Evolutionary conservation across 2,797 vertebrate species (phyloP).

Genomic region (Muraenolepis orangiensis): DNA sequence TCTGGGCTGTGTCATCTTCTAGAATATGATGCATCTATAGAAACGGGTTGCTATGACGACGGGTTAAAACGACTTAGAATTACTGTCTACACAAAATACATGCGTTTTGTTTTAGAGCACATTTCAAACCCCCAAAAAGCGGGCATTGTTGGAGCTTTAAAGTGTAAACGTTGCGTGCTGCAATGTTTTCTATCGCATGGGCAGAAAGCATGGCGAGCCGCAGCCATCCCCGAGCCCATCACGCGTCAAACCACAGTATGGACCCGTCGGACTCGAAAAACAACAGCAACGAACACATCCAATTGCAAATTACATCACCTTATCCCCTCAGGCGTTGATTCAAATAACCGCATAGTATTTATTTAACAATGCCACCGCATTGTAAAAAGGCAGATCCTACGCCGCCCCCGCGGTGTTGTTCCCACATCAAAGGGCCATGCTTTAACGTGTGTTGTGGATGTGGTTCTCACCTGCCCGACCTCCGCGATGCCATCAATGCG

Average conservation of each 20-base stretch:
- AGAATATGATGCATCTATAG: too few relatives aligned
- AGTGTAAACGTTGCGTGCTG: background rate
- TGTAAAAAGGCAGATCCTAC: background rate
- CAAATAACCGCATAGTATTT: background rate
- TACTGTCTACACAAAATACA: background rate
- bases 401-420: background rate
- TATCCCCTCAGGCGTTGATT: background rate
- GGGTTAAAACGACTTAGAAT: too few relatives aligned
- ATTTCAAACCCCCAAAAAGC: background rate
- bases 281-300: background rate
- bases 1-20: too few relatives aligned
- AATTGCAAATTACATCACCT: background rate
- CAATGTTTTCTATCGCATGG: background rate
- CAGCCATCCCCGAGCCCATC: background rate
- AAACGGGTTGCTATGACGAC: too few relatives aligned
- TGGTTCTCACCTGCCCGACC: constrained; percentile 69
- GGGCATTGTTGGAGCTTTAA: background rate
- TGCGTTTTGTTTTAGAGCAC: background rate
- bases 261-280: constrained; percentile 3
- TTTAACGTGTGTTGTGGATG: background rate
- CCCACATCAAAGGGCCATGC: background rate
- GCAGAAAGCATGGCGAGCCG: background rate
- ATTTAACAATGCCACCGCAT: background rate
- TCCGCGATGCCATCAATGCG: constrained; percentile 77
- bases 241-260: background rate